A percentile compares a stretch with the other conserved stretches of the same genome.
These are phyloP conservation scores for Gallinago paraguaiae DNA, from an alignment of 2,113 vertebrate species.

Conservation along the genomic window DNA sequence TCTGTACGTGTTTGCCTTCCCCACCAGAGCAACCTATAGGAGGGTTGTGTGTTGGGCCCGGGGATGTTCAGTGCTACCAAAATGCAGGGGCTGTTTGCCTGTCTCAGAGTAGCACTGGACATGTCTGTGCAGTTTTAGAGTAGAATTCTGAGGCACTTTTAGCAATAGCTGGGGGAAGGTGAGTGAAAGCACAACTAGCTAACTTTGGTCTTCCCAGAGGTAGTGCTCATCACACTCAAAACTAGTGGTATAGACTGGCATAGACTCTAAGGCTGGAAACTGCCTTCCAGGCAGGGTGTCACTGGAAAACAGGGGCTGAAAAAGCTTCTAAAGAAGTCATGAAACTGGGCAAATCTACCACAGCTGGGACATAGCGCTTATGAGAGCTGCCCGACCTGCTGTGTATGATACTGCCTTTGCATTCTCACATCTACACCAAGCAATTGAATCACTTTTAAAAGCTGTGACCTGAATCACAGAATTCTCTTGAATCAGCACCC, in stretches of 20 bases:
- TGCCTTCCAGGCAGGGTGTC: neutral
- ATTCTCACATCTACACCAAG: neutral
- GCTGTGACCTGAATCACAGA: neutral
- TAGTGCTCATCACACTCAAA: neutral
- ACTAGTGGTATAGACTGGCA: too few species aligned
- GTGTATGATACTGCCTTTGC: neutral
- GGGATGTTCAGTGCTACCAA: neutral
- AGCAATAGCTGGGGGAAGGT: neutral
- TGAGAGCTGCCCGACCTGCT: neutral
- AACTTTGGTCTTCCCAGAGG: neutral
- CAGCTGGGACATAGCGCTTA: neutral
- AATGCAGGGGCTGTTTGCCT: neutral
- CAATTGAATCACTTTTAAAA: neutral
- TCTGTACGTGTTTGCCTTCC: neutral
- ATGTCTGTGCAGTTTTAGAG: neutral
- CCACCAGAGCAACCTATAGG: fast-evolving
- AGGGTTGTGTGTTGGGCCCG: neutral
- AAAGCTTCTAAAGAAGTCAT: neutral
- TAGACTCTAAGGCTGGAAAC: neutral
- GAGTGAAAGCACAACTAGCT: neutral
- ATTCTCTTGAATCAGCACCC: neutral
- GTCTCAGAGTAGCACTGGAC: neutral
- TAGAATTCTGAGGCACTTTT: neutral
- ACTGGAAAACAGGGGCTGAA: neutral
- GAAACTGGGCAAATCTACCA: neutral